A percentile compares a stretch with the other conserved stretches of the same genome.
Evolutionary conservation across 2,888 invertebrate species (phyloP).

Genomic region (Apamea crenata): DNA sequence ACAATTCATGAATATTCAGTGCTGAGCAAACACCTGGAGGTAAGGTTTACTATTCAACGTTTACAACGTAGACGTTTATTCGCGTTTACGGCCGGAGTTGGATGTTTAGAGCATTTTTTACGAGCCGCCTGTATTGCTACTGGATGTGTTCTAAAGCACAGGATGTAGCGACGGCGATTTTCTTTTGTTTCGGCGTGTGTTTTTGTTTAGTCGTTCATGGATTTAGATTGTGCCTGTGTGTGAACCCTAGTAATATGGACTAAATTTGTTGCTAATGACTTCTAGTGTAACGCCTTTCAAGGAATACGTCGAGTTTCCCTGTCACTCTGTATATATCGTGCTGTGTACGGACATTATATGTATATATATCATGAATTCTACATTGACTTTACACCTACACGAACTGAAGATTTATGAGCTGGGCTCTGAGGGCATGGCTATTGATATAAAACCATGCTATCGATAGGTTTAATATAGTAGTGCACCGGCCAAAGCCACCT

Average conservation of each 20-base stretch:
- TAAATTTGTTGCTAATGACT: no score
- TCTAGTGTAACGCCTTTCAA: no score
- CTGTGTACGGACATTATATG: no score
- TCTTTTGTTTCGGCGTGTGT: neutral
- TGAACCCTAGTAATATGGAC: no score
- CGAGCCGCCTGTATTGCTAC: constrained; percentile 78
- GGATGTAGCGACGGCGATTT: constrained; percentile 36
- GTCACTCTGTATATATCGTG: no score
- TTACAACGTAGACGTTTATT: constrained; percentile 82
- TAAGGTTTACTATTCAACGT: constrained; percentile 70
- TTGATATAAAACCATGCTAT: neutral
- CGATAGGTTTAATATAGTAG: neutral
- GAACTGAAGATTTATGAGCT: neutral
- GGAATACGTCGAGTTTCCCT: no score
- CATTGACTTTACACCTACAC: no score
- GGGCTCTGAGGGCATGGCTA: rapidly evolving
- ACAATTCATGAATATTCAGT: constrained; percentile 76
- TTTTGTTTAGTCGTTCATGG: neutral
- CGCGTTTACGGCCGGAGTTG: constrained; percentile 82
- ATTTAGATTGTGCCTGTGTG: neutral
- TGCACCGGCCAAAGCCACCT: neutral
- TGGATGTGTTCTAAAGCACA: constrained; percentile 49
- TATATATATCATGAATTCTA: no score
- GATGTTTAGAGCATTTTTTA: constrained; percentile 86
- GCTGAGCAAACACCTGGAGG: constrained; percentile 71